Conservation (phyloP, 1,140 invertebrate species). For the Cyclargus thomasi region DNA sequence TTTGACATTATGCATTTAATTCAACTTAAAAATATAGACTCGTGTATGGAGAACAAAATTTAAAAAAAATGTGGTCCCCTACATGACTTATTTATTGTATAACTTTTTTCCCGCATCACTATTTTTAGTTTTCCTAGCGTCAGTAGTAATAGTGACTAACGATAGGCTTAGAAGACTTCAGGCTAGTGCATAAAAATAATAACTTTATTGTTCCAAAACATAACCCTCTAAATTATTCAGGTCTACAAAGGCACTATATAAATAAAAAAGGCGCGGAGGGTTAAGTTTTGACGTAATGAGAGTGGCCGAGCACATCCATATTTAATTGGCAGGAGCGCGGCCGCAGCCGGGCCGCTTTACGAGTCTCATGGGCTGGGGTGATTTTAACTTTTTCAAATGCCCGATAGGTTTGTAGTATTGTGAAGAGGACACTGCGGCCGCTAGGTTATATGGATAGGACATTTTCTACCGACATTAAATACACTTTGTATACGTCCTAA, state of each 20-base stretch:
- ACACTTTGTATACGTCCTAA: too few species aligned
- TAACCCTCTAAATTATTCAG: constrained; percentile 34
- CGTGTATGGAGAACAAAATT: too few species aligned
- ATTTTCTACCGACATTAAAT: neutral
- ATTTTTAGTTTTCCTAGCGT: too few species aligned
- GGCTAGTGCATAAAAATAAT: neutral
- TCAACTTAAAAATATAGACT: too few species aligned
- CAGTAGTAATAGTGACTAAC: too few species aligned
- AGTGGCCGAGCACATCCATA: constrained; percentile 62
- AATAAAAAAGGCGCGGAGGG: constrained; percentile 35
- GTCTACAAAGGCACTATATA: constrained; percentile 42
- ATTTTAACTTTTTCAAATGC: constrained; percentile 67
- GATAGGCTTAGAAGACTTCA: too few species aligned
- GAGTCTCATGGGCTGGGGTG: constrained; percentile 46
- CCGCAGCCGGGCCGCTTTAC: constrained; percentile 51
- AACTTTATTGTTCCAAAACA: neutral
- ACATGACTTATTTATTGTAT: too few species aligned
- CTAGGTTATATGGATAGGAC: constrained; percentile 30
- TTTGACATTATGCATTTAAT: too few species aligned
- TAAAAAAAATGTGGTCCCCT: too few species aligned
- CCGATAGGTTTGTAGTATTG: constrained; percentile 64
- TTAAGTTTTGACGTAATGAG: constrained; percentile 53
- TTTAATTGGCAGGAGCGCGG: constrained; percentile 57
- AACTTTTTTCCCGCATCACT: too few species aligned
- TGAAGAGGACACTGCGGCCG: constrained; percentile 57